Conservation (phyloP, 2,888 invertebrate genomes). For the Rhamnusium bicolor region DNA sequence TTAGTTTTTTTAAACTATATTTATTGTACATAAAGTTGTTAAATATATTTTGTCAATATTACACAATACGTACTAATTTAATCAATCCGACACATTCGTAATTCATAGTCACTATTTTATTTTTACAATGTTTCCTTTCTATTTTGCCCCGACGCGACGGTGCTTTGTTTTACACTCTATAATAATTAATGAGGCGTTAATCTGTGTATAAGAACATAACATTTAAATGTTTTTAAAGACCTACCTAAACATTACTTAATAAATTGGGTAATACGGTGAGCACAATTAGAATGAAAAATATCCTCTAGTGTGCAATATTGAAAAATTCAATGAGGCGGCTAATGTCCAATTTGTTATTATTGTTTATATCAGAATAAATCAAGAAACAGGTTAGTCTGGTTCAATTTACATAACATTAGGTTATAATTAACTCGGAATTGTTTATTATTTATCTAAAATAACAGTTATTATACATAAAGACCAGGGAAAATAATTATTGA, state of each 20-base stretch:
- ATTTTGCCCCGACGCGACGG: conserved; percentile 3
- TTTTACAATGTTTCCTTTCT: conserved; percentile 24
- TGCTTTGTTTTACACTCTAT: conserved; percentile 27
- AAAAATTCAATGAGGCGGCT: conserved; percentile 22
- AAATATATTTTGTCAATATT: no score
- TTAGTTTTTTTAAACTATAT: no score
- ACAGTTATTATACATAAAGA: conserved; percentile 34
- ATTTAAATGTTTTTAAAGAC: conserved; percentile 6
- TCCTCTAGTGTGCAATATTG: background rate
- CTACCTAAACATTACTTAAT: conserved; percentile 2
- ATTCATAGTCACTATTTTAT: conserved; percentile 6
- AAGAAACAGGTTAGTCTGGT: conserved; percentile 16
- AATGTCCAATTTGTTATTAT: conserved; percentile 21
- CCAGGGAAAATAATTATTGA: conserved; percentile 30
- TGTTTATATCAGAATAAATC: background rate
- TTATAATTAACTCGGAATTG: conserved; percentile 39
- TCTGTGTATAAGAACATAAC: background rate
- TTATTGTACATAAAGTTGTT: no score
- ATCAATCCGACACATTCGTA: background rate
- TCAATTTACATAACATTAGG: conserved; percentile 41
- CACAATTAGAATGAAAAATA: conserved; percentile 14
- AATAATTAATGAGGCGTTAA: conserved; percentile 31
- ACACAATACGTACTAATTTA: no score
- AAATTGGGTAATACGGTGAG: conserved; percentile 11
- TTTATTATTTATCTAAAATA: conserved; percentile 43